Evolutionary conservation across 2,797 vertebrate genomes (phyloP).

Genomic region (Coilia nasus): DNA sequence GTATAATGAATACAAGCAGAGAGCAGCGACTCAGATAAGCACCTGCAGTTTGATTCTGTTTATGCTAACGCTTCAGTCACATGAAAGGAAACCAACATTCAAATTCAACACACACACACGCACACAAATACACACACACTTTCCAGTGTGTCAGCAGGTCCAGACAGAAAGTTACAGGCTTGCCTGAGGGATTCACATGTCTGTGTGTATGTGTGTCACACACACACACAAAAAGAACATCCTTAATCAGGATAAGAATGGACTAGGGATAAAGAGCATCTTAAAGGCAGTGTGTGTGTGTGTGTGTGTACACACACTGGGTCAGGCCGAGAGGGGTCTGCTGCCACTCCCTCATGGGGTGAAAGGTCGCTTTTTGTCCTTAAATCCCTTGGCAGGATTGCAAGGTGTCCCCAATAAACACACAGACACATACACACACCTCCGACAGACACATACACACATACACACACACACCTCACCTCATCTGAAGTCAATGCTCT

Average conservation of each 20-base stretch:
- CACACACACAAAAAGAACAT: background rate
- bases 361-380: too few species aligned
- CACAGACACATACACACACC: too few species aligned
- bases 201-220: background rate
- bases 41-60: background rate
- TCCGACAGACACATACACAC: background rate
- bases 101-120: constrained; percentile 2
- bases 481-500: too few species aligned
- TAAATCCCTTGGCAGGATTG: too few species aligned
- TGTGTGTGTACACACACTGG: too few species aligned
- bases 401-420: too few species aligned
- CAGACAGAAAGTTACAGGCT: background rate
- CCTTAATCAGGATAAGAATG: too few species aligned
- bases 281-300: too few species aligned
- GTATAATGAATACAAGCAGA: background rate
- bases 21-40: background rate
- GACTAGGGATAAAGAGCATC: too few species aligned
- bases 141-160: background rate
- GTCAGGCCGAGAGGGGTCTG: too few species aligned
- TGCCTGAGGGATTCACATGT: background rate
- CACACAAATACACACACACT: background rate
- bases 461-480: too few species aligned
- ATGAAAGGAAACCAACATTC: background rate
- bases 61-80: background rate
- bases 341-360: too few species aligned